These are phyloP conservation scores for Craterocephalus amniculus DNA, from an alignment of 2,797 vertebrate species.

Conservation along the genomic window DNA sequence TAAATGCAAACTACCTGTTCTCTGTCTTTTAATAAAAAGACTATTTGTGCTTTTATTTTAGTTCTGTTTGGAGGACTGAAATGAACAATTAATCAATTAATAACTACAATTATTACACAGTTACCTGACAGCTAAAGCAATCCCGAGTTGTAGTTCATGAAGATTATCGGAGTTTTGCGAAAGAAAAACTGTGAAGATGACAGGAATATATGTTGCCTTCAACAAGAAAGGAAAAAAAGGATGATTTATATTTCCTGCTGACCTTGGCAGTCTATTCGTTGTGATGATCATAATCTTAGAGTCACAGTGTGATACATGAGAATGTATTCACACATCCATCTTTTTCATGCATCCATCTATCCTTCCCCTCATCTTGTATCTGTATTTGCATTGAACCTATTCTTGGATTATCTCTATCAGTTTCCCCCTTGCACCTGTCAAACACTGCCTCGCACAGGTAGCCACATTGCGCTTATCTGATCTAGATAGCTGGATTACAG, in stretches of 20 bases:
- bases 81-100: neutral
- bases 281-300: constrained; percentile 86
- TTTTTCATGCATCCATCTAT: constrained; percentile 87
- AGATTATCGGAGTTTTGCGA: constrained; percentile 1
- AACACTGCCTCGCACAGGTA: constrained; percentile 87
- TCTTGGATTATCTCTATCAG: constrained; percentile 91
- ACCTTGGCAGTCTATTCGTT: constrained; percentile 82
- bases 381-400: constrained; percentile 91
- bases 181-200: constrained; percentile 24
- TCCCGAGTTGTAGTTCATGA: neutral
- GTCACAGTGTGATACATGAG: constrained; percentile 88
- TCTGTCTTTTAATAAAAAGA: neutral
- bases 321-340: constrained; percentile 87
- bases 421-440: constrained; percentile 91
- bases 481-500: constrained; percentile 88
- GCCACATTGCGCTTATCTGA: constrained; percentile 88
- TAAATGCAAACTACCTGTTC: neutral
- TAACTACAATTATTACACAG: neutral
- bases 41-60: neutral
- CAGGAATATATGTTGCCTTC: constrained; percentile 44
- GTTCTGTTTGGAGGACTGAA: neutral
- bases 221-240: constrained; percentile 38
- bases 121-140: neutral
- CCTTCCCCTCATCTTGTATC: constrained; percentile 88
- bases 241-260: constrained; percentile 81